These are phyloP conservation scores for Eucera pruinosa DNA, from an alignment of 2,888 invertebrate species.

Conservation along the genomic window DNA sequence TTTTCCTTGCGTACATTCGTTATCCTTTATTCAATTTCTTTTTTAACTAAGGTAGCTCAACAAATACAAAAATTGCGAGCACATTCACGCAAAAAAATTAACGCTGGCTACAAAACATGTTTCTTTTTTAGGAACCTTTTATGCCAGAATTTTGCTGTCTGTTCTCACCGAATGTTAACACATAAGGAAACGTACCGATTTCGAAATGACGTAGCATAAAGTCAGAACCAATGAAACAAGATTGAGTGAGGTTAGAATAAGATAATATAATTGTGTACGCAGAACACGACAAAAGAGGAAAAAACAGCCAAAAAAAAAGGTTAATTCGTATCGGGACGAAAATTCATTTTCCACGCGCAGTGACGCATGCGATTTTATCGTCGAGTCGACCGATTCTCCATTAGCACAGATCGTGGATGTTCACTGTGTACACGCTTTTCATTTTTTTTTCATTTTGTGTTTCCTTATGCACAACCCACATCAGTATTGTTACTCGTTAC, in stretches of 20 bases:
- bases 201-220: not conserved
- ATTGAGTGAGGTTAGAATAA: not conserved
- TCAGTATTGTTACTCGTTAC: constrained; percentile 70
- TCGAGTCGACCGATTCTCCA: constrained; percentile 62
- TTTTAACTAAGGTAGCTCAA: not conserved
- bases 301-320: constrained; percentile 5
- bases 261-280: not conserved
- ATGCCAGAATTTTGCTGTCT: not conserved
- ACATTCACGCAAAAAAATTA: not conserved
- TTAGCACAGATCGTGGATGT: constrained; percentile 25
- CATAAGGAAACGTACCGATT: not conserved
- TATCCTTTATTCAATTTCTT: not conserved
- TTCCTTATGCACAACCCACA: constrained; percentile 76
- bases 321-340: constrained; percentile 33
- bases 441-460: constrained; percentile 61
- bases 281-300: not conserved
- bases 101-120: not conserved
- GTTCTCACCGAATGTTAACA: not conserved
- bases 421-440: constrained; percentile 60
- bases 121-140: not conserved
- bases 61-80: not conserved
- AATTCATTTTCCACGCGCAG: constrained; percentile 31
- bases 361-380: constrained; percentile 15
- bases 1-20: not conserved
- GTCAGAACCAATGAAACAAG: not conserved